Evolutionary conservation across 2,797 vertebrate genomes (phyloP).

Genomic region (Tamandua tetradactyla): DNA sequence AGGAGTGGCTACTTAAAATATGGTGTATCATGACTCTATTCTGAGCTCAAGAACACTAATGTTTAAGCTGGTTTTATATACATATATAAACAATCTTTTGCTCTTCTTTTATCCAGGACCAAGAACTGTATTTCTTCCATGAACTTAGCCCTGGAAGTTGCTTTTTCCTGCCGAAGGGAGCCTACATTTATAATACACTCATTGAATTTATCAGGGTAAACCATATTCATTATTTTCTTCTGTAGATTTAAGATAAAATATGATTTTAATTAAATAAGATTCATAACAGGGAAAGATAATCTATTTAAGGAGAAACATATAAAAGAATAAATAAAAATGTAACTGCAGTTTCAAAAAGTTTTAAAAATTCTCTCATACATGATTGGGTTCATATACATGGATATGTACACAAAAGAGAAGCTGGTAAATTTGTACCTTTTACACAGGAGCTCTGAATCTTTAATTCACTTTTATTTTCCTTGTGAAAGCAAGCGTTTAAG

Average conservation of each 20-base stretch:
- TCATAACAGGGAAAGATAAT: neutral
- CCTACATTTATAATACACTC: conserved; percentile 95
- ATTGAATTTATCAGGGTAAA: conserved; percentile 95
- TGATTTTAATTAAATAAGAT: neutral
- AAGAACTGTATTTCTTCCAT: conserved; percentile 99
- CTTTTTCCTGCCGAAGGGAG: conserved; percentile 97
- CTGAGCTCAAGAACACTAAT: neutral
- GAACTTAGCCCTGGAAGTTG: conserved; percentile 99
- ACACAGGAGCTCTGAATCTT: neutral
- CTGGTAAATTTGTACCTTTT: neutral
- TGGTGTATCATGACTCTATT: neutral
- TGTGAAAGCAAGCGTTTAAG: neutral
- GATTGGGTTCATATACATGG: neutral
- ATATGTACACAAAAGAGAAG: neutral
- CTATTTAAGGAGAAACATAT: conserved; percentile 12
- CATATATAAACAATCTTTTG: neutral
- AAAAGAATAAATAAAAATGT: neutral
- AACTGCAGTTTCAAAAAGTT: neutral
- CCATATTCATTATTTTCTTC: neutral
- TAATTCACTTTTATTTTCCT: neutral
- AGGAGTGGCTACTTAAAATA: neutral
- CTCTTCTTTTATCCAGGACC: conserved; percentile 88
- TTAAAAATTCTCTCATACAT: neutral
- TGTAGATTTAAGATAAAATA: neutral
- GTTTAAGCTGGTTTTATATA: neutral